Base-by-base conservation (phyloP, 1,140 invertebrate genomes). In the Caenorhabditis briggsae region DNA sequence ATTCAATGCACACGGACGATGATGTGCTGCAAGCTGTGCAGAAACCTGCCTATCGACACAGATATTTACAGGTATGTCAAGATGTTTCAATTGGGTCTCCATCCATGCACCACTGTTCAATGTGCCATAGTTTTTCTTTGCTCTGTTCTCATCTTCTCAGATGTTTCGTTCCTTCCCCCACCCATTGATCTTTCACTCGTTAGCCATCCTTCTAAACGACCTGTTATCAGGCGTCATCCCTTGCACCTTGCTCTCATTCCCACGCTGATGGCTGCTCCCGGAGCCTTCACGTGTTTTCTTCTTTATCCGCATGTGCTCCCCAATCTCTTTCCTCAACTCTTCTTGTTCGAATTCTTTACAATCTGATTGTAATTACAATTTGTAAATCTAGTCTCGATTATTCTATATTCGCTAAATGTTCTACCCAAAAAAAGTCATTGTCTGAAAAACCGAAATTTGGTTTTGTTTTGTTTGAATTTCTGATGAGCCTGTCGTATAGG, bases 31-130 rank as follows among this genome's bases (percentile, higher is more conserved):
- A 78, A 48, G 70, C 70, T 78, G 14, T n/a, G 46, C 70, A 20
- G n/a, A 78, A 50, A 33, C 46, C 70, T 5, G n/a, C 46, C 8
- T 78, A 78, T 50, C 70, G 70, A 11, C 70, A 78, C 53, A 50
- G 70, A 50, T 78, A 78, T n/a, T 41, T 78, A 53, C 70, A 78
- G 70, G 70, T 78, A 78, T 53, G 70, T 65, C n/a, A 58, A 58
- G n/a, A n/a, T 33, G 59, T 8, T 33, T 33, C 59, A 33, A 8
- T 64, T 64, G 56, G 16, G 16, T n/a, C n/a, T 58, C n/a, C 16
- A 58, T n/a, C n/a, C 56, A n/a, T 58, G n/a, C 56, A 61, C n/a
- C 59, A 61, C 8, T 61, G 59, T 14, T 61, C 59, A 61, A 61
- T 33, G 20, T 61, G 59, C 59, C 59, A 61, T 25, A 33, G 3